Evolutionary conservation across 2,113 vertebrate species (phyloP).

Genomic region (Zosterops japonicus): DNA sequence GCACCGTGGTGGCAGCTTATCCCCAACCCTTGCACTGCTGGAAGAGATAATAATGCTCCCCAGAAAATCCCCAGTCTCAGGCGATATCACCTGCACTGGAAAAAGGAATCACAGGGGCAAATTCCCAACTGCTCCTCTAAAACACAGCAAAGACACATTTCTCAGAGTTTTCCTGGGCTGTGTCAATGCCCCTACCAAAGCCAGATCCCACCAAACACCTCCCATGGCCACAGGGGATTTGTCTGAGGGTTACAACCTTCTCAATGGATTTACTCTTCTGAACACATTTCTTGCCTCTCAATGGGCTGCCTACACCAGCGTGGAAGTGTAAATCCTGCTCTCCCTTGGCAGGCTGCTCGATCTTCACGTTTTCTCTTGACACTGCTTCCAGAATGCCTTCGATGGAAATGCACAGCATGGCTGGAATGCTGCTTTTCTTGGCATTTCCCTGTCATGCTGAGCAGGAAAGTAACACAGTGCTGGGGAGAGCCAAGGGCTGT

Average conservation of each 20-base stretch:
- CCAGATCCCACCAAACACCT: background rate
- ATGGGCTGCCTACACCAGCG: fast-evolving
- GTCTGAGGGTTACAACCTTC: background rate
- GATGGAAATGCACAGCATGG: background rate
- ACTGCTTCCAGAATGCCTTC: background rate
- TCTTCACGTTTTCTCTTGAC: background rate
- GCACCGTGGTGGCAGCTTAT: background rate
- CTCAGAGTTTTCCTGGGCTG: background rate
- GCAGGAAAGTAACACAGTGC: background rate
- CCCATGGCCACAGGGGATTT: fast-evolving
- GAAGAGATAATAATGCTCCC: background rate
- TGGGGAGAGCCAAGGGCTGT: background rate
- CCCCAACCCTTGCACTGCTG: background rate
- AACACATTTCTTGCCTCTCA: background rate
- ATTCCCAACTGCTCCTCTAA: background rate
- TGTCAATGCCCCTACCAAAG: background rate
- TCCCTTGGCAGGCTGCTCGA: background rate
- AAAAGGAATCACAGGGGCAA: background rate
- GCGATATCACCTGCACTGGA: fast-evolving
- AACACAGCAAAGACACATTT: background rate
- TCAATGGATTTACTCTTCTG: background rate
- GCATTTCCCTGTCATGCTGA: background rate
- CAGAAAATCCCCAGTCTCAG: background rate
- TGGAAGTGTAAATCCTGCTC: background rate
- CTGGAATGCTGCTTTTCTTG: background rate